phyloP scores from a whole-genome alignment of 2,888 invertebrate species.

The Macropis europaea region DNA sequence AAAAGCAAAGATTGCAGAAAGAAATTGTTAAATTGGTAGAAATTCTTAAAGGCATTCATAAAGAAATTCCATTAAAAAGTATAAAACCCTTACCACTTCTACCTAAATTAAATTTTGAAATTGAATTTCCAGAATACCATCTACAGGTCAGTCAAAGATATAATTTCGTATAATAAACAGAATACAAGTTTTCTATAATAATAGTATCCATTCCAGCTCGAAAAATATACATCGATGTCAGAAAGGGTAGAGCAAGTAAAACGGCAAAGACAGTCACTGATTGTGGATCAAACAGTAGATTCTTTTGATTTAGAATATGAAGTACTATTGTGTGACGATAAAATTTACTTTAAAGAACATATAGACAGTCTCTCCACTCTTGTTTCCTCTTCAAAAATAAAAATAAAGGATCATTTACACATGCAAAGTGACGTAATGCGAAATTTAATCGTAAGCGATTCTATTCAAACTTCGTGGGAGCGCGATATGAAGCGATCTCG shows the following conservation, averaged over 20 bases:
- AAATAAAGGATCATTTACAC: constrained; percentile 50
- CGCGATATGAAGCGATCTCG: constrained; percentile 82
- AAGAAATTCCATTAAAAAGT: constrained; percentile 82
- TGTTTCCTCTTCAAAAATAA: constrained; percentile 39
- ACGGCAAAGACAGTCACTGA: constrained; percentile 51
- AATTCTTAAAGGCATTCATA: constrained; percentile 80
- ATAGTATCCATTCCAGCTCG: constrained; percentile 58
- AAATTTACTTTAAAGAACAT: constrained; percentile 37
- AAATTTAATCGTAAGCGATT: constrained; percentile 66
- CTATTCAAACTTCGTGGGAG: constrained; percentile 81
- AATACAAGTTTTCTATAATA: background rate
- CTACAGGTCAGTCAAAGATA: constrained; percentile 79
- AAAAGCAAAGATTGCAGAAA: constrained; percentile 64
- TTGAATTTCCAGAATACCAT: constrained; percentile 83
- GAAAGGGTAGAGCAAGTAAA: constrained; percentile 66
- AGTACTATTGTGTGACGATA: constrained; percentile 68
- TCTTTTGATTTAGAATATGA: constrained; percentile 71
- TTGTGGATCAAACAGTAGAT: constrained; percentile 11
- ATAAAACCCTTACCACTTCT: constrained; percentile 80
- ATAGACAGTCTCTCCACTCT: constrained; percentile 30
- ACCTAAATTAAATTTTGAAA: constrained; percentile 80
- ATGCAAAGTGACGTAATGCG: constrained; percentile 29
- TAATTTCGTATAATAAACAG: constrained; percentile 1
- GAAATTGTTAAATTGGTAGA: constrained; percentile 59
- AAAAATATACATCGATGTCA: constrained; percentile 64